Conservation (phyloP, 2,113 vertebrate genomes). For the Arizona elegans region DNA sequence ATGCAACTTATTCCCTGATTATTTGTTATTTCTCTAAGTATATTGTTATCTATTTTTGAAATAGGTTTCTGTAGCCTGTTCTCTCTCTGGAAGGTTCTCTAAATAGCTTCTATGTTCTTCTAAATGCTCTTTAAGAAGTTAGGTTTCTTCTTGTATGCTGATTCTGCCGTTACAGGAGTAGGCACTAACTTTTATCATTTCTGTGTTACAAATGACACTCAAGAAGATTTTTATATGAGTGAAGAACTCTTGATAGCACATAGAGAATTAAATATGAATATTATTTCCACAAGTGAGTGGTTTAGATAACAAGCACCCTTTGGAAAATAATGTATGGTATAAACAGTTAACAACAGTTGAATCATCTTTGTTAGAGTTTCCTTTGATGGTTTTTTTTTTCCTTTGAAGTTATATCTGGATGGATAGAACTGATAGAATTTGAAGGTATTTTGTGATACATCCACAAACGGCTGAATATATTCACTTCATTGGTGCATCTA, state of each 20-base stretch:
- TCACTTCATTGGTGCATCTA: conserved; percentile 14
- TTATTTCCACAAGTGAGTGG: background rate
- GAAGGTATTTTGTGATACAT: conserved; percentile 5
- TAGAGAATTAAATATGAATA: background rate
- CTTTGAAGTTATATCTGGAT: conserved; percentile 17
- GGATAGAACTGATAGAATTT: background rate
- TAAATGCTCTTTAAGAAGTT: background rate
- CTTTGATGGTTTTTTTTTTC: background rate
- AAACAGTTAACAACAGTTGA: background rate
- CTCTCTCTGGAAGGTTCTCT: background rate
- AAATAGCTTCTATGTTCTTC: background rate
- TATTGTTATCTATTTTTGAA: background rate
- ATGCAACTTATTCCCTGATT: background rate
- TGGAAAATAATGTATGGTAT: background rate
- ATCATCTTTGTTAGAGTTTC: background rate
- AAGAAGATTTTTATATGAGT: background rate
- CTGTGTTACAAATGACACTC: background rate
- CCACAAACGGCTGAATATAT: conserved; percentile 38
- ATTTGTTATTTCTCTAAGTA: background rate
- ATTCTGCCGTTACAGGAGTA: background rate
- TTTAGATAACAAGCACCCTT: background rate
- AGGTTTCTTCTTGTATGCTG: background rate
- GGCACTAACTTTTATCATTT: background rate
- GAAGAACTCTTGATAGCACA: background rate
- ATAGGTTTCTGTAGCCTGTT: background rate